Percentiles rank a stretch among this genome's conserved stretches.
Conservation (phyloP, 2,113 vertebrate species). For the Embiotoca jacksoni region DNA sequence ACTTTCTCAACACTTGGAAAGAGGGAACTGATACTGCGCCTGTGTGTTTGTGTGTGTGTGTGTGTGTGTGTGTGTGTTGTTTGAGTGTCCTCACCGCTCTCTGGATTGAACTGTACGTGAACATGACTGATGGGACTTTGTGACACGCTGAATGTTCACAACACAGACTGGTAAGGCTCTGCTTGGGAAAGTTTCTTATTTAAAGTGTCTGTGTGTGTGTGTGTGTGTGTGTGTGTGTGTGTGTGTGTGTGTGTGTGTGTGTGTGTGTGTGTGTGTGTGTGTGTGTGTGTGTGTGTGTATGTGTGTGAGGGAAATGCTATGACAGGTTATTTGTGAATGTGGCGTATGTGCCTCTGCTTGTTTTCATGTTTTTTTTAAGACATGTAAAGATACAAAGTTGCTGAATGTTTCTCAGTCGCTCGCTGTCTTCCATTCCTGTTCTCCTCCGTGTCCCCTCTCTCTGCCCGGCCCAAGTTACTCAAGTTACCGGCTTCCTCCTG, state of each 20-base stretch:
- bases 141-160: conserved; percentile 72
- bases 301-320: conserved; percentile 25
- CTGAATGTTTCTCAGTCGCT: conserved; percentile 6
- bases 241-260: not conserved
- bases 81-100: conserved; percentile 31
- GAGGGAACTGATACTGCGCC: conserved; percentile 69
- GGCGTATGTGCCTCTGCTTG: not conserved
- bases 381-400: conserved; percentile 27
- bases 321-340: conserved; percentile 38
- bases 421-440: conserved; percentile 25
- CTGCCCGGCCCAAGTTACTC: conserved; percentile 67
- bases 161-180: conserved; percentile 76
- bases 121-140: conserved; percentile 67
- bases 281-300: conserved; percentile 3
- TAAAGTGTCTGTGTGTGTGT: conserved; percentile 9
- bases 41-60: conserved; percentile 24
- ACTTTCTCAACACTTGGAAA: conserved; percentile 78
- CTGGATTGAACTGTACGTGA: conserved; percentile 70
- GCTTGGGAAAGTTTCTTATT: not conserved
- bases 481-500: conserved; percentile 84
- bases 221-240: not conserved
- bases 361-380: conserved; percentile 19
- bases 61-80: conserved; percentile 28
- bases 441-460: conserved; percentile 40
- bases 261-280: conserved; percentile 7